These are phyloP conservation scores for Gambusia holbrooki DNA, from an alignment of 2,113 vertebrate genomes.

Conservation along the genomic window DNA sequence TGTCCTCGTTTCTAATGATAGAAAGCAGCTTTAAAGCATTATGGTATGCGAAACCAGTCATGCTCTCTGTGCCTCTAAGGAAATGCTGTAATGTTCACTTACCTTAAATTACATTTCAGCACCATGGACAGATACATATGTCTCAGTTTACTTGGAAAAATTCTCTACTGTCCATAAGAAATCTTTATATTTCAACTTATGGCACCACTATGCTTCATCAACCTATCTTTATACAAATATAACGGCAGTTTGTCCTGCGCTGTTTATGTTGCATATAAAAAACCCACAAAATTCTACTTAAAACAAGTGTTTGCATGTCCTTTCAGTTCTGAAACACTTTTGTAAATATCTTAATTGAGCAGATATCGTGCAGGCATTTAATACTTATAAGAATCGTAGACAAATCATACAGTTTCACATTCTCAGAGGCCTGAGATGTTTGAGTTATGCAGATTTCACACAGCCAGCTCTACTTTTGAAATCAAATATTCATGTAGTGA, in stretches of 20 bases:
- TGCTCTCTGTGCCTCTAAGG: neutral
- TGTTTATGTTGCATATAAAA: neutral
- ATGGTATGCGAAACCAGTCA: neutral
- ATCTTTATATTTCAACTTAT: neutral
- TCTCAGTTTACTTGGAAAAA: too few species aligned
- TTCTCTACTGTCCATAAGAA: neutral
- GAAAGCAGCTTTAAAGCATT: slow-evolving; percentile 9
- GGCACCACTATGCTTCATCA: neutral
- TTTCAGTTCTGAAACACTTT: neutral
- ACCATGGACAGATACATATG: slow-evolving; percentile 36
- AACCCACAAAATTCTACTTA: neutral
- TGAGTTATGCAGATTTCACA: neutral
- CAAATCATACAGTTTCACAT: neutral
- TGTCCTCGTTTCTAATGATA: neutral
- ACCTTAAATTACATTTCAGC: slow-evolving; percentile 18
- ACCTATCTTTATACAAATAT: too few species aligned
- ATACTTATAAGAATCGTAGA: neutral
- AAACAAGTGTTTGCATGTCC: neutral
- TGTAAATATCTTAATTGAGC: neutral
- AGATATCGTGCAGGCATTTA: neutral
- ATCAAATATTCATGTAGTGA: too few species aligned
- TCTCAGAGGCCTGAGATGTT: neutral
- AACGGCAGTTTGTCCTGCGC: too few species aligned
- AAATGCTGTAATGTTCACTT: neutral
- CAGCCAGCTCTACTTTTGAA: too few species aligned